Base-by-base conservation (phyloP, 2,797 vertebrate genomes). In the Acestrorhynchus altus region DNA sequence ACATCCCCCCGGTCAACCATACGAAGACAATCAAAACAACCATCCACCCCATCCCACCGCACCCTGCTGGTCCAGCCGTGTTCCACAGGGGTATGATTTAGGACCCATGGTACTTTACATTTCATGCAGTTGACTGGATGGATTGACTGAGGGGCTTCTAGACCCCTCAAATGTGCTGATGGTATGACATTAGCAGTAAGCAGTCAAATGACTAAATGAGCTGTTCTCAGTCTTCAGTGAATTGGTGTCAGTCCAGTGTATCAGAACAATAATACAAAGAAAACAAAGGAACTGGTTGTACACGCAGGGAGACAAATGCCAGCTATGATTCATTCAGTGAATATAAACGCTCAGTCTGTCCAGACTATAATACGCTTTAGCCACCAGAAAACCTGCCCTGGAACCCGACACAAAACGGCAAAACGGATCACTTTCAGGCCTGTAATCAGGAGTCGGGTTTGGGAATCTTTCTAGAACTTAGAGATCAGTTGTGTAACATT, bases 221-320 rank as follows among this genome's bases (percentile, higher is more conserved):
- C 59, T 61, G 39, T n/a, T 61, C 8, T 18, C 28, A 61, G 60
- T 63, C 11, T 63, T 2, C 1, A 18, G 5, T 39, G 60, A 63
- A 63, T 40, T 18, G 28, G 59, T 61, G 59, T 61, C 60, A 63
- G 31, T 40, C 31, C 16, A 12, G 35, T 16, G 57, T 2, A 60
- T 35, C 16, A n/a, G 28, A 60, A 63, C 4, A n/a, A 56, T 11
- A 28, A 28, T 31, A 59, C 56, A 59, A 59, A 59, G 35, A 6
- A 63, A 40, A 63, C 60, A 63, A 63, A 20, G 60, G 35, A n/a
- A 63, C 1, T 40, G 60, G 8, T 40, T 63, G 59, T 18, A 61
- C 8, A 35, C 10, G 4, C 35, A 1, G 9, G 1, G 5, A 20
- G n/a, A 40, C 8, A 40, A 40, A 20, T 63, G 60, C 60, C 35